Base-by-base conservation (phyloP, 2,888 invertebrate genomes). In the Amphipoea oculea region DNA sequence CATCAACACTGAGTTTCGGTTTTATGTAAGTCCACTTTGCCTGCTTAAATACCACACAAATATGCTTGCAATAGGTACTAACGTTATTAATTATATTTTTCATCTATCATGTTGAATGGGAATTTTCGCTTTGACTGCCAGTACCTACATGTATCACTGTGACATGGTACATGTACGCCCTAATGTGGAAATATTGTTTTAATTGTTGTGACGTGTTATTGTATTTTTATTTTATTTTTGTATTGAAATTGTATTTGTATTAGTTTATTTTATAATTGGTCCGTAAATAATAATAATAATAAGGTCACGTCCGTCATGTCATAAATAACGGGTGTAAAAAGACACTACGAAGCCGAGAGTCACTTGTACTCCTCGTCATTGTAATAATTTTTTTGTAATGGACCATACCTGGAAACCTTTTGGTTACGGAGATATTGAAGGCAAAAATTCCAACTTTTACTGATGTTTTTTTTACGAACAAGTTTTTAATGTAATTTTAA, bases 1-100 rank as follows among this genome's bases (percentile, higher is more conserved):
- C 74, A 98, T 98, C 23, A 97, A 96, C 76, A 97, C 98, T 1
- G 97, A 98, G 91, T 97, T 97, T 86, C 93, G 95, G 69, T 98
- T 98, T 92, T 98, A 98, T 96, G 98, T 98, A 96, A 96, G 97
- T 95, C 7, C 3, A 29, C 29, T 71, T 83, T 57, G 7, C 9
- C 51, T 51, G 17, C 48, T 42, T 65, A 57, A 57, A n/a, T 73
- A 29, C 36, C 36, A 54, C 42, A n/a, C 5, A 60, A 29, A 57
- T 23, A 65, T 45, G n/a, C 20, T 45, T 63, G 45, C 12, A 65
- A 7, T 75, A n/a, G n/a, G n/a, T n/a, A 29, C 7, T 4, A 14
- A 36, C 0, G 11, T 23, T 65, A 36, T 45, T 36, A n/a, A 20
- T 72, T 45, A 0, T 40, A 5, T 67, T 51, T 23, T 67, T 60